phyloP scores from a whole-genome alignment of 1,140 invertebrate species.

The Lepidurus arcticus region DNA sequence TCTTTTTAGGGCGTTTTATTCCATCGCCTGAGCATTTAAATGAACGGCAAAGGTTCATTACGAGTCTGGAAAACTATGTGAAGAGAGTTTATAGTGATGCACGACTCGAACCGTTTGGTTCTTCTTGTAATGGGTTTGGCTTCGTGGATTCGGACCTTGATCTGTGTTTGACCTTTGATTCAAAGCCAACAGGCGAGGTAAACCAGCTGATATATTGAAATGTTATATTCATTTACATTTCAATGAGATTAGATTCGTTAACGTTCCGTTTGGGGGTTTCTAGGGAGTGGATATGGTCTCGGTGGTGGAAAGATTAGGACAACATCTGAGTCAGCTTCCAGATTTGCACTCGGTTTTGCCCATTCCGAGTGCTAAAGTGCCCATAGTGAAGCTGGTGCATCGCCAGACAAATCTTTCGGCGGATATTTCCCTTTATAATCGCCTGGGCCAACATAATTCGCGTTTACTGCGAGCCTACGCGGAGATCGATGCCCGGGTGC shows the following conservation, averaged over 20 bases:
- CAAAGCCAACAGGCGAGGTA: constrained; percentile 41
- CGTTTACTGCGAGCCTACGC: constrained; percentile 50
- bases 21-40: constrained; percentile 5
- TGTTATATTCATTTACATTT: neutral
- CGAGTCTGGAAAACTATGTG: constrained; percentile 45
- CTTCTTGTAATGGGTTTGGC: constrained; percentile 59
- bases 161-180: constrained; percentile 54
- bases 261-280: neutral
- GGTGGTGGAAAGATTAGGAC: neutral
- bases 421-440: constrained; percentile 59
- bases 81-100: constrained; percentile 44
- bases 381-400: constrained; percentile 57
- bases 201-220: constrained; percentile 23
- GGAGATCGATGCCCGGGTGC: constrained; percentile 52
- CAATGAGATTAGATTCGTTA: neutral
- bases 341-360: constrained; percentile 42
- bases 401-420: constrained; percentile 48
- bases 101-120: constrained; percentile 54
- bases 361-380: constrained; percentile 59
- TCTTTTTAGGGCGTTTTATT: neutral
- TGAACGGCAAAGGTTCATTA: constrained; percentile 43
- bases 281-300: neutral
- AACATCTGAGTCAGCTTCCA: neutral
- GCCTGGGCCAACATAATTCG: constrained; percentile 55
- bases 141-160: constrained; percentile 56